Percentiles rank a stretch among this genome's conserved stretches.
Evolutionary conservation across 2,113 vertebrate genomes (phyloP).

Genomic region (Hystrix cristata): DNA sequence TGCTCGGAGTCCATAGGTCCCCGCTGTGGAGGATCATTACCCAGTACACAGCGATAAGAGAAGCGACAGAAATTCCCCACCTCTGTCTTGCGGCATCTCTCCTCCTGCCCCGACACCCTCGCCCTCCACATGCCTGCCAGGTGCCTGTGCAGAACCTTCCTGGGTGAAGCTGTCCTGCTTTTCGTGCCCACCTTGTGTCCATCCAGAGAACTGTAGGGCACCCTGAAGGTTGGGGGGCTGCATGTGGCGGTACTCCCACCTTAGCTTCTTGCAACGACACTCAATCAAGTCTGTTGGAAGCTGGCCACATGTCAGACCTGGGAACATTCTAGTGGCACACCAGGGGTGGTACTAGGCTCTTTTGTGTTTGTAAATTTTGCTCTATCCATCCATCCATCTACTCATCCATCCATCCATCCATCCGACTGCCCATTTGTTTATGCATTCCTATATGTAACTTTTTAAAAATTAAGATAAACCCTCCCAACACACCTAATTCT

Average conservation of each 20-base stretch:
- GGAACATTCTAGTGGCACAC: background rate
- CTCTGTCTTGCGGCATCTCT: background rate
- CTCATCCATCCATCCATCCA: background rate
- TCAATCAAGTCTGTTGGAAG: background rate
- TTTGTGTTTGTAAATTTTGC: background rate
- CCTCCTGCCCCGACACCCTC: accelerated
- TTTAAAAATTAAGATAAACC: background rate
- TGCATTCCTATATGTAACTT: background rate
- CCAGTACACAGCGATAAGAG: background rate
- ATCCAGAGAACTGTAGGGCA: background rate
- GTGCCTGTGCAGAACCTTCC: background rate
- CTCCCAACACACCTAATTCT: background rate
- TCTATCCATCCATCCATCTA: background rate
- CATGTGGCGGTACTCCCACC: background rate
- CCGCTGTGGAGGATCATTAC: background rate
- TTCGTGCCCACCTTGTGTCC: background rate
- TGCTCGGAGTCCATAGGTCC: background rate
- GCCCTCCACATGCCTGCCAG: background rate
- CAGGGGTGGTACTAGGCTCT: background rate
- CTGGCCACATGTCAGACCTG: background rate
- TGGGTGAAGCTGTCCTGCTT: background rate
- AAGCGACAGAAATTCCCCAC: background rate
- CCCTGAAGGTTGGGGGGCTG: background rate
- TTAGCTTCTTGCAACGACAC: background rate
- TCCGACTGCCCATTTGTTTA: background rate